Evolutionary conservation across 2,113 vertebrate genomes (phyloP).

Genomic region (Gavia stellata): DNA sequence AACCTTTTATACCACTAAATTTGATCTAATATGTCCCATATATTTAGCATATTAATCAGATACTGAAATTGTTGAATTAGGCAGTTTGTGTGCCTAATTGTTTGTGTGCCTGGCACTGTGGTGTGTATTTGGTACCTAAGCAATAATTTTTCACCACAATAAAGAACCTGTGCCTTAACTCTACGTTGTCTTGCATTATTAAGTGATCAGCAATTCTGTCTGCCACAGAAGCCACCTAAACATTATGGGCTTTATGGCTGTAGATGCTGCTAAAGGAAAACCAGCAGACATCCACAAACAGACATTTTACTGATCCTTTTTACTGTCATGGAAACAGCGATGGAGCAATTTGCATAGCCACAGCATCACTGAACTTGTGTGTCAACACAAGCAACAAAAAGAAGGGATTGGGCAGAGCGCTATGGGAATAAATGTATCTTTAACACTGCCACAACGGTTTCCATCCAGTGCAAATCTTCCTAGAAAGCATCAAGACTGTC

Average conservation of each 20-base stretch:
- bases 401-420: background rate
- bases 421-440: background rate
- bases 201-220: background rate
- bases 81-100: background rate
- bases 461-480: background rate
- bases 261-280: background rate
- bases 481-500: no score
- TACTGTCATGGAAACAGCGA: background rate
- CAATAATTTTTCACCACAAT: background rate
- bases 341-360: background rate
- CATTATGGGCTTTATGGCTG: background rate
- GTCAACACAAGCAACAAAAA: background rate
- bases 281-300: background rate
- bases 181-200: background rate
- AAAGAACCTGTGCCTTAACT: background rate
- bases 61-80: background rate
- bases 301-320: background rate
- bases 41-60: background rate
- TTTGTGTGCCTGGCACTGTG: no score
- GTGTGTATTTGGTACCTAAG: background rate
- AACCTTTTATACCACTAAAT: background rate
- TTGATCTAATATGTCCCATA: background rate
- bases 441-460: background rate
- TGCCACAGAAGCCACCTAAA: background rate
- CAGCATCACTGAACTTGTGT: background rate